Conservation (phyloP, 2,113 vertebrate genomes). For the Pedetes capensis region DNA sequence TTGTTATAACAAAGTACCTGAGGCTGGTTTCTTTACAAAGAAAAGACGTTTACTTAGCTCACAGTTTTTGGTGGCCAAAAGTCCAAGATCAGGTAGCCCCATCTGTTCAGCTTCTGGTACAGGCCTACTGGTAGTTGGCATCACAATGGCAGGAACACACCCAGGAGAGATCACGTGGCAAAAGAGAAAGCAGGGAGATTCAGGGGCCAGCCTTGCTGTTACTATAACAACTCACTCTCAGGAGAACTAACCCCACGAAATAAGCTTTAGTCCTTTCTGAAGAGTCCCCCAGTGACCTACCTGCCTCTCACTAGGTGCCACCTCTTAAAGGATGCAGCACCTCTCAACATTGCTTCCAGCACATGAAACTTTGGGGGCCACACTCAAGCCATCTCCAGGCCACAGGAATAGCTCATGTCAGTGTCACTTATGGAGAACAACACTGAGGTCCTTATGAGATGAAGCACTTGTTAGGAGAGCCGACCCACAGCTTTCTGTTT, state of each 20-base stretch:
- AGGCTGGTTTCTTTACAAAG: neutral
- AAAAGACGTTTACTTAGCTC: neutral
- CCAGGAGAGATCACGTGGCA: neutral
- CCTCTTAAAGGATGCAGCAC: too few species aligned
- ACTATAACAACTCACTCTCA: neutral
- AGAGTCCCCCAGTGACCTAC: neutral
- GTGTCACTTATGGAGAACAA: neutral
- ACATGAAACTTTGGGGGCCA: neutral
- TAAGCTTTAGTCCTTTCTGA: neutral
- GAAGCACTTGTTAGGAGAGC: neutral
- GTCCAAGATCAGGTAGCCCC: neutral
- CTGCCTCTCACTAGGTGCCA: too few species aligned
- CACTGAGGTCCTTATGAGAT: neutral
- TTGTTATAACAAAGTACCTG: neutral
- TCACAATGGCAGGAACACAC: neutral
- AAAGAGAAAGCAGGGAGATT: neutral
- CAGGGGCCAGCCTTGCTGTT: neutral
- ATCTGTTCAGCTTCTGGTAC: neutral
- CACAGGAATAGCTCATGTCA: neutral
- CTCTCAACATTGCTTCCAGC: neutral
- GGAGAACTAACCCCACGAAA: neutral
- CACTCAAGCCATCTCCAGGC: too few species aligned
- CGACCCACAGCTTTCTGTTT: neutral
- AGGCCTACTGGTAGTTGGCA: neutral
- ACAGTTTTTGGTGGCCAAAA: neutral